These are phyloP conservation scores for Anthoscopus minutus DNA, from an alignment of 2,113 vertebrate species.

Conservation along the genomic window DNA sequence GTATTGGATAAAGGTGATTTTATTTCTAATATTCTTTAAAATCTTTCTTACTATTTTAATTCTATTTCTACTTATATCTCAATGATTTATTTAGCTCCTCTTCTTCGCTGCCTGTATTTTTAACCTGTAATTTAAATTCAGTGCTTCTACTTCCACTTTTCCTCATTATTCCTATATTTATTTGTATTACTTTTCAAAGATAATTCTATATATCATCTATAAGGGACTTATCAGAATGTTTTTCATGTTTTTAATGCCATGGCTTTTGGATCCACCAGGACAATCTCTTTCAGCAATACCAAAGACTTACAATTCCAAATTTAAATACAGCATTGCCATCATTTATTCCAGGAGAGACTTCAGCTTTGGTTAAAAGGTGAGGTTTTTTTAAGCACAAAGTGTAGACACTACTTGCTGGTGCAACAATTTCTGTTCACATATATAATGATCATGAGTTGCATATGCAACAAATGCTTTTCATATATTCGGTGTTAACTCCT, in stretches of 20 bases:
- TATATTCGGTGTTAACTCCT: not conserved
- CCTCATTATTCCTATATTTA: not conserved
- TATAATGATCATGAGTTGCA: not conserved
- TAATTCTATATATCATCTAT: not conserved
- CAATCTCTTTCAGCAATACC: not conserved
- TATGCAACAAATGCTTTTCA: not conserved
- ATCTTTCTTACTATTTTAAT: not conserved
- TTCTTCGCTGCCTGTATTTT: not conserved
- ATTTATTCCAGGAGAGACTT: not conserved
- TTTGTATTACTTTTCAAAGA: not conserved
- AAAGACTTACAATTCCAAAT: not conserved
- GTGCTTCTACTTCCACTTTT: not conserved
- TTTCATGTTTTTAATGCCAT: not conserved
- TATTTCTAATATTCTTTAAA: constrained; percentile 1
- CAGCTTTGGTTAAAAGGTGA: not conserved
- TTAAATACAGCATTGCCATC: not conserved
- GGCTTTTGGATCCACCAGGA: not conserved
- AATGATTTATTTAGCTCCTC: not conserved
- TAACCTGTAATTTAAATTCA: constrained; percentile 21
- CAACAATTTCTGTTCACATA: not conserved
- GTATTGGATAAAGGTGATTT: not conserved
- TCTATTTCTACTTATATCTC: not conserved
- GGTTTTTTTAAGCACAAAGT: not conserved
- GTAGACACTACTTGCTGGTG: not conserved
- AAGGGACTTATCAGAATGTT: not conserved